Conservation (phyloP, 2,113 vertebrate genomes). For the Tauraco erythrolophus region DNA sequence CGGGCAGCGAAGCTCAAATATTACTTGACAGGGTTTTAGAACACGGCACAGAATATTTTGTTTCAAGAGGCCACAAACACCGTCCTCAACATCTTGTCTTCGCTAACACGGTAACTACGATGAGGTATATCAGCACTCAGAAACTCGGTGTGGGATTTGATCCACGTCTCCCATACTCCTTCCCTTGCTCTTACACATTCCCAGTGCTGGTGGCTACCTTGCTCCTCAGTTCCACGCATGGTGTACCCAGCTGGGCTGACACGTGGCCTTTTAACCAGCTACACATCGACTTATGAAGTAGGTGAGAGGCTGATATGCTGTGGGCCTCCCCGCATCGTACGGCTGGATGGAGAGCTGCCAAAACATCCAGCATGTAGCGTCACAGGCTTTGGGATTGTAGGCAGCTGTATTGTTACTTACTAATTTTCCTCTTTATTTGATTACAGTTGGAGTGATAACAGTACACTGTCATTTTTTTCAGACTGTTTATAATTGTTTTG, state of each 20-base stretch:
- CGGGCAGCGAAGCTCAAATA: neutral
- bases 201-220: neutral
- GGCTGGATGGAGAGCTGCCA: neutral
- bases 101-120: accelerated
- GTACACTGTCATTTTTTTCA: neutral
- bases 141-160: neutral
- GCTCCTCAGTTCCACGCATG: neutral
- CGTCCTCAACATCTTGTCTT: neutral
- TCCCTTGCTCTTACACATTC: neutral
- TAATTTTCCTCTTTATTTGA: neutral
- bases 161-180: neutral
- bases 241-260: neutral
- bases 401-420: neutral
- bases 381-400: neutral
- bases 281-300: accelerated
- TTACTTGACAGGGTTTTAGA: neutral
- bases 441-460: neutral
- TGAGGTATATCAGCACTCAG: neutral
- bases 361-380: neutral
- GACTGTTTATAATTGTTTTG: neutral
- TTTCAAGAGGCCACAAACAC: neutral
- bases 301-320: neutral
- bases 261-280: neutral
- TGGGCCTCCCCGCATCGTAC: neutral
- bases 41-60: neutral